Base-by-base conservation (phyloP, 2,888 invertebrate species). In the Cecidostiba fungosa region DNA sequence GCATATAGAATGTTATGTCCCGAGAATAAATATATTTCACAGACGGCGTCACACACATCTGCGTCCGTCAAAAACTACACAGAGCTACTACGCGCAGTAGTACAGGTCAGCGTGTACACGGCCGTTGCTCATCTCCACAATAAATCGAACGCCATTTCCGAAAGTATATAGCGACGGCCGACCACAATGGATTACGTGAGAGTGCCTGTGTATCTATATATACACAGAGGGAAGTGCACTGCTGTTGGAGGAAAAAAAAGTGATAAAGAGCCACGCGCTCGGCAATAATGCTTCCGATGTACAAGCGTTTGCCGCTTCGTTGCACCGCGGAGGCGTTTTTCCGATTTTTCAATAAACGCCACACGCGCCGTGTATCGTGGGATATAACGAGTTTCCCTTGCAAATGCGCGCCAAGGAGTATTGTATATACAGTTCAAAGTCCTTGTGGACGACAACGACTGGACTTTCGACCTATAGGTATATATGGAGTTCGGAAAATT, bases 111-210 rank as follows among this genome's bases (percentile, higher is more conserved):
- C 50, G 23, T 32, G 70, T 23, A 59, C 59, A 23, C 6, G 32
- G 62, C 47, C 43, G 82, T 29, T 47, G 66, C 32, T 77, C 84
- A 73, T 77, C 77, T 81, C 50, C 14, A 69, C 84, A 79, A 84
- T 86, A 86, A 84, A 84, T 86, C 84, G 62, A 86, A 84, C n/a
- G 14, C 76, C 62, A 84, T 76, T 84, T 84, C 54, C 80, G 81
- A 80, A 81, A 69, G 81, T 81, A 59, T 70, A 72, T 39, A 69
- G 50, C n/a, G 59, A 47, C 50, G 12, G 16, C 29, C 10, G 69
- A 50, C 77, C 72, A 85, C 83, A 83, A 83, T 78, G 83, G 82
- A 77, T 83, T 83, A 83, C 83, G 77, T 32, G 77, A 70, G 8
- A n/a, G 32, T 32, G 32, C 3, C 8, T 66, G 23, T 66, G 16